These are phyloP conservation scores for Brienomyrus longianalis DNA, from an alignment of 2,113 vertebrate genomes.

Conservation along the genomic window DNA sequence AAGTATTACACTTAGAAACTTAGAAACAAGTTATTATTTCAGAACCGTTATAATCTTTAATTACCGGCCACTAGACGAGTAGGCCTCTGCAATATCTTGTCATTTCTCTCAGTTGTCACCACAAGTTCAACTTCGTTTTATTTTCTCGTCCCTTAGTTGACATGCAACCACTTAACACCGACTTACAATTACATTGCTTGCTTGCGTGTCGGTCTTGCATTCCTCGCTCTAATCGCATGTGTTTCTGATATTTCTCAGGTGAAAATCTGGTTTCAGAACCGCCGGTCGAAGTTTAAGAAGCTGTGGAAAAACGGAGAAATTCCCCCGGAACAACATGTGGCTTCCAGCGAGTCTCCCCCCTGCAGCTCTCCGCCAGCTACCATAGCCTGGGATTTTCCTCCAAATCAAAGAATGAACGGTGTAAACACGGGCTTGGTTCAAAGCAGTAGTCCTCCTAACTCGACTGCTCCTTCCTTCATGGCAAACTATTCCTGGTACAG, in stretches of 20 bases:
- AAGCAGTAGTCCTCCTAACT: conserved; percentile 63
- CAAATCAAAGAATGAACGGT: conserved; percentile 67
- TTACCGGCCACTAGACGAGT: neutral
- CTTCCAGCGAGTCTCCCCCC: conserved; percentile 73
- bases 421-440: conserved; percentile 65
- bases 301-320: conserved; percentile 96
- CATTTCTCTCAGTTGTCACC: neutral
- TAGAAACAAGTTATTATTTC: neutral
- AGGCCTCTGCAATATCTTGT: neutral
- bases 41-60: neutral
- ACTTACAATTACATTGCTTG: neutral
- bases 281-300: conserved; percentile 92
- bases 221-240: neutral
- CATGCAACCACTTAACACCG: neutral
- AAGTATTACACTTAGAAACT: neutral
- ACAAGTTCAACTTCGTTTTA: neutral
- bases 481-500: conserved; percentile 92
- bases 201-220: neutral
- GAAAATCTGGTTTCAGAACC: conserved; percentile 96
- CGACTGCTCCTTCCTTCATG: conserved; percentile 68
- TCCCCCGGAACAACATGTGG: conserved; percentile 75
- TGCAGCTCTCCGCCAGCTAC: conserved; percentile 71
- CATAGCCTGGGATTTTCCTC: conserved; percentile 82
- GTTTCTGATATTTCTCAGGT: conserved; percentile 58
- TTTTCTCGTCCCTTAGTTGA: neutral